Evolutionary conservation across 2,113 vertebrate genomes (phyloP), one percentile per base, ranked within the genome.

Genomic region (Fulica atra): DNA sequence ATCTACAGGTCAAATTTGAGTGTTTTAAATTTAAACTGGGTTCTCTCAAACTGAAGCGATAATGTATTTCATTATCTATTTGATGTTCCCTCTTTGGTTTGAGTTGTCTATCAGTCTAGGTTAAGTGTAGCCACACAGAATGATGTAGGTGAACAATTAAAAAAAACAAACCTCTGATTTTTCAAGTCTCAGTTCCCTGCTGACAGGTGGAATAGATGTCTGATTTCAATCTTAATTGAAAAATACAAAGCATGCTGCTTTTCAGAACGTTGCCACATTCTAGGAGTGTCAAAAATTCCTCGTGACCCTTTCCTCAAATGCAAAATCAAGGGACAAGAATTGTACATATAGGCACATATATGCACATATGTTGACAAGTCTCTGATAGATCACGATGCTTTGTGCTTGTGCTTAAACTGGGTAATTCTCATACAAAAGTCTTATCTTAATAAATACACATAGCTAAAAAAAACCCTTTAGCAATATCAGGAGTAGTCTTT

Each of bases 151-250:
- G 54, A 69, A 86, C 36, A 44, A 81, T 68, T 93, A 11, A 40
- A 83, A 93, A 92, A 86, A 35, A 19, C 40, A 87, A 77, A 36
- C 1, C 14, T 9, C 18, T 0, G 7, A 46, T 63, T 92, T 96
- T 93, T 81, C 79, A 90, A 61, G n/a, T 91, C 25, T 91, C 42
- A 16, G 14, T 87, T 94, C 88, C 81, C 79, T 82, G 29, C 29
- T 96, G 86, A 95, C 65, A 93, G 76, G 84, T 81, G 89, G 76
- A 86, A 92, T 88, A 88, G 17, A 36, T 13, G 64, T 89, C 94
- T 96, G 64, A 95, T 97, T 95, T 93, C 90, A 90, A 72, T 69
- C 89, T 92, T 93, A 90, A 82, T 68, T 77, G 59, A 77, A 89
- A 91, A 95, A 86, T 68, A 92, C 26, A 94, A 96, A 91, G 38